These are phyloP conservation scores for Drosophila pseudoobscura DNA, from an alignment of 1,140 invertebrate species.

Conservation along the genomic window DNA sequence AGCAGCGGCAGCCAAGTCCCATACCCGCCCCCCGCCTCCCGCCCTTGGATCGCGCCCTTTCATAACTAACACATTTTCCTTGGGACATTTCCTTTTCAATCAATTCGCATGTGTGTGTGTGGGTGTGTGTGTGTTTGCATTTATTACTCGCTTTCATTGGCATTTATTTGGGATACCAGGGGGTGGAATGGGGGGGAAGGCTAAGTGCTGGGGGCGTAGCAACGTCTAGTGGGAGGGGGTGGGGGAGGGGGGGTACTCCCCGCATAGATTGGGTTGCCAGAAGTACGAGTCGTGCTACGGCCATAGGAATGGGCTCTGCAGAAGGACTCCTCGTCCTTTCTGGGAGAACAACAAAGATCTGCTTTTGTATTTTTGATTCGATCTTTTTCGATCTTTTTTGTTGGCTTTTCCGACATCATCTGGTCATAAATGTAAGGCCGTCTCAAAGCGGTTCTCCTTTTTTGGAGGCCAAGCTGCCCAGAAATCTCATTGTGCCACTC, in stretches of 20 bases:
- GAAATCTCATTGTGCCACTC: constrained; percentile 15
- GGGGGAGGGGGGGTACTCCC: background rate
- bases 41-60: constrained; percentile 37
- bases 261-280: background rate
- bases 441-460: constrained; percentile 15
- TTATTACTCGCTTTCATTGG: constrained; percentile 78
- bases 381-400: too few species aligned
- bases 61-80: constrained; percentile 70
- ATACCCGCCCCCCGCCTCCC: background rate
- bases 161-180: constrained; percentile 62
- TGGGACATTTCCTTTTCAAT: constrained; percentile 62
- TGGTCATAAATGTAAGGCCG: too few species aligned
- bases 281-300: background rate
- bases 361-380: too few species aligned
- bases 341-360: too few species aligned
- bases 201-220: constrained; percentile 53
- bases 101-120: constrained; percentile 33
- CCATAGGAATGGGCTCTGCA: too few species aligned
- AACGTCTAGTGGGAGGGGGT: background rate
- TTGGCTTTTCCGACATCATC: too few species aligned
- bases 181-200: constrained; percentile 1
- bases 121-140: constrained; percentile 52
- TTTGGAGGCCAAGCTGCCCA: constrained; percentile 7
- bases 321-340: too few species aligned
- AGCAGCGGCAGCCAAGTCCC: constrained; percentile 43